These are phyloP conservation scores for Tinamus guttatus DNA, from an alignment of 2,113 vertebrate species.

Conservation along the genomic window DNA sequence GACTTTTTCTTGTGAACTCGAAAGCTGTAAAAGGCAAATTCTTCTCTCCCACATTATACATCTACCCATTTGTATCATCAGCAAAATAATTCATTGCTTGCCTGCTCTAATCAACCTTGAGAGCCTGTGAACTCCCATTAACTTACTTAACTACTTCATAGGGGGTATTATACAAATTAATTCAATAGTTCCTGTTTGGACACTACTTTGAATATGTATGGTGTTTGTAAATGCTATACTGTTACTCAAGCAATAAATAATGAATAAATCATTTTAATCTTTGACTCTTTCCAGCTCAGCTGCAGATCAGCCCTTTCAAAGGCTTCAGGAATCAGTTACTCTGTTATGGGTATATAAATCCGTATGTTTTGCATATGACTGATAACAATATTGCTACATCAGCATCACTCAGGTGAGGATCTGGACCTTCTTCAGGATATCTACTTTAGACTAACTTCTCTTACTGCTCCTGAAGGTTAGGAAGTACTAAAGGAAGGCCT, in stretches of 20 bases:
- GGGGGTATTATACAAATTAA: conserved; percentile 39
- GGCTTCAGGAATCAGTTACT: not conserved
- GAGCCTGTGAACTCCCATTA: conserved; percentile 45
- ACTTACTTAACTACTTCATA: conserved; percentile 48
- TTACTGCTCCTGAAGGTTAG: not conserved
- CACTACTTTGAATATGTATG: conserved; percentile 22
- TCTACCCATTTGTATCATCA: conserved; percentile 13
- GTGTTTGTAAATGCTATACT: not conserved
- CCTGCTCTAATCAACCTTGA: conserved; percentile 62
- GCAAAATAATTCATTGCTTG: conserved; percentile 49
- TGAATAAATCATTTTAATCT: not conserved
- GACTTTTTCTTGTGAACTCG: not conserved
- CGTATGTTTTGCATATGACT: not conserved
- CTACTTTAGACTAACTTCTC: not conserved
- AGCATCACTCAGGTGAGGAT: not conserved
- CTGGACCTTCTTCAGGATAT: rapidly evolving
- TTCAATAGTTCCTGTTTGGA: conserved; percentile 66
- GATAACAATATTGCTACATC: not conserved
- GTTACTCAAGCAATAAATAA: not conserved
- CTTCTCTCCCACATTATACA: conserved; percentile 32
- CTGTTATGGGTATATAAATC: not conserved
- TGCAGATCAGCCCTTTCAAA: not conserved
- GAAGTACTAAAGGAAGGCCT: not conserved
- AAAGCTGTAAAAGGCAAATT: not conserved
- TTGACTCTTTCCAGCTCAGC: not conserved